Percentiles rank a stretch among this genome's conserved stretches.
These are phyloP conservation scores for Idaea aversata DNA, from an alignment of 2,888 invertebrate genomes.

Conservation along the genomic window DNA sequence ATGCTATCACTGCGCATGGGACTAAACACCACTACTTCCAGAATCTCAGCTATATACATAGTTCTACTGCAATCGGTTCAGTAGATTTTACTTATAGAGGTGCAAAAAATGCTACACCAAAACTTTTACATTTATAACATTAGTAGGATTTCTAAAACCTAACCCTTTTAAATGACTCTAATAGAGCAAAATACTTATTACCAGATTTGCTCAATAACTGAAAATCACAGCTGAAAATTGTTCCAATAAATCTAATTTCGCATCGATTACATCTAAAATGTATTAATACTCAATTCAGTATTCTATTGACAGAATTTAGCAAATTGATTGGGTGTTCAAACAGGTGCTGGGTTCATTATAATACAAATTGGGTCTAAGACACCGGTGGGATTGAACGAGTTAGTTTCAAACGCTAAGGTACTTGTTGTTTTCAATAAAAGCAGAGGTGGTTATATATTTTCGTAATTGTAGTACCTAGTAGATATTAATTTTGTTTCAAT, in stretches of 20 bases:
- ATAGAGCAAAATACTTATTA: neutral
- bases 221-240: neutral
- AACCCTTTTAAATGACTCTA: neutral
- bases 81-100: too few relatives aligned
- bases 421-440: neutral
- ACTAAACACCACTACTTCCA: too few relatives aligned
- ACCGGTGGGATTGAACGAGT: conserved; percentile 13
- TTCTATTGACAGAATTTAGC: conserved; percentile 48
- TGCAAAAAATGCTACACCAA: too few relatives aligned
- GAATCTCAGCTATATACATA: too few relatives aligned
- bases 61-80: too few relatives aligned
- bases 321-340: conserved; percentile 48
- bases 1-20: too few relatives aligned
- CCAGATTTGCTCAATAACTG: neutral
- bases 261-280: conserved; percentile 45
- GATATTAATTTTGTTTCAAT: too few relatives aligned
- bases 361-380: conserved; percentile 33
- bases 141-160: too few relatives aligned
- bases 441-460: neutral
- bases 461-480: too few relatives aligned
- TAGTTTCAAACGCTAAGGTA: neutral
- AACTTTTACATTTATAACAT: too few relatives aligned
- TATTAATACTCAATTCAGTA: conserved; percentile 44
- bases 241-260: conserved; percentile 35
- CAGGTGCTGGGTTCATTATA: conserved; percentile 49